Percentiles rank a stretch among this genome's conserved stretches.
Evolutionary conservation across 2,113 vertebrate species (phyloP).

Genomic region (Ranitomeya variabilis): DNA sequence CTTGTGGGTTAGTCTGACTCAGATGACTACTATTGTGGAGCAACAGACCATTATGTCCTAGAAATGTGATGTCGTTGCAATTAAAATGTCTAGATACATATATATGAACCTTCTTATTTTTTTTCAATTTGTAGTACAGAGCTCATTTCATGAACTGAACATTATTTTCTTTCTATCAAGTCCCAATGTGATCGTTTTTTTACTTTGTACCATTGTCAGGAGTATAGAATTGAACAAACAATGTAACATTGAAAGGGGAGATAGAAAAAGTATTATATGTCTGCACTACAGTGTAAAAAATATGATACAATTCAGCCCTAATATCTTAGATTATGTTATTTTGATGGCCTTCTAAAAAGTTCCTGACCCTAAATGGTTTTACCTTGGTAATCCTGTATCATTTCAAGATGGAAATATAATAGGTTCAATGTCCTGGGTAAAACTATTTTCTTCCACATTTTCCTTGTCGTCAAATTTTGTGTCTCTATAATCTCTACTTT

Average conservation of each 20-base stretch:
- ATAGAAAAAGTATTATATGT: neutral
- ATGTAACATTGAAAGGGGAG: neutral
- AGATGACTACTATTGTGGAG: no score
- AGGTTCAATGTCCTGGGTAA: neutral
- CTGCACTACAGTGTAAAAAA: neutral
- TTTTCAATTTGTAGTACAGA: neutral
- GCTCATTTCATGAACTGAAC: neutral
- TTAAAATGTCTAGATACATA: no score
- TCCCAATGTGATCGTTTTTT: neutral
- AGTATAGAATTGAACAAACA: neutral
- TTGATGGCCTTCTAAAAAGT: neutral
- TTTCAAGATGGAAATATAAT: neutral
- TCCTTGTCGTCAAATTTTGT: neutral
- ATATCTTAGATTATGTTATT: neutral
- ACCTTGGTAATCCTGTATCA: neutral
- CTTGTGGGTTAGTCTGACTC: no score
- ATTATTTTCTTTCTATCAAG: neutral
- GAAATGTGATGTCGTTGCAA: no score
- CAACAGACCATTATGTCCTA: no score
- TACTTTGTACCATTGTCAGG: neutral
- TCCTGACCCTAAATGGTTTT: neutral
- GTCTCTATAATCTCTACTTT: neutral
- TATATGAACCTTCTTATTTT: no score
- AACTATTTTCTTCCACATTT: neutral
- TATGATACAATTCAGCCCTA: neutral